Base-by-base conservation (phyloP, 2,888 invertebrate genomes). In the Drosophila pullipes region DNA sequence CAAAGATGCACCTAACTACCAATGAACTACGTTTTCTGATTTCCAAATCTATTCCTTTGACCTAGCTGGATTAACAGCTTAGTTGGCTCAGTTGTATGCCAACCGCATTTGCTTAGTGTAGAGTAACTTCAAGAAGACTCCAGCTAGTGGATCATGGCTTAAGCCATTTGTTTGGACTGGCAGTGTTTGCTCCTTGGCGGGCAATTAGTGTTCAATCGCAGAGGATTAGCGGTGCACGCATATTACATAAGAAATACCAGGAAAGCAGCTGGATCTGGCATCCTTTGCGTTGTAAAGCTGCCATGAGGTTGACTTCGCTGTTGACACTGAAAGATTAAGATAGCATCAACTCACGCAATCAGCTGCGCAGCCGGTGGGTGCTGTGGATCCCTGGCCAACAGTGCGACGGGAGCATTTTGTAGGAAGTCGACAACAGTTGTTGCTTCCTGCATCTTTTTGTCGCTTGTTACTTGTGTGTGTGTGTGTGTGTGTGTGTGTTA, bases 371-470 rank as follows among this genome's bases (percentile, higher is more conserved):
- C 28, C 44, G 57, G 82, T 81, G 87, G 70, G 79, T 68, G 76
- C 61, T 82, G 70, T 65, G 69, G 69, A 80, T 85, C 86, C 70
- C 63, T 73, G 65, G 74, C 57, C 55, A 68, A 61, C 52, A 67
- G 59, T 70, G 52, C 35, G 66, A 66, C 44, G 72, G 67, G 65
- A 60, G 50, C 30, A 31, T 25, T 35, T 63, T 75, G 70, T 88
- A 89, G 91, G 90, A 87, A 91, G 90, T 81, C 66, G 72, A 66
- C 73, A 73, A 68, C 81, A 70, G 70, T 90, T 82, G 83, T 81
- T 79, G 91, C 90, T 87, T 87, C 87, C 87, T 91, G 90, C 90
- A 87, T 85, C 85, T 86, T 72, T 72, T 85, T 83, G 89, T 76
- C 73, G 83, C 75, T 87, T 76, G 74, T 75, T 18, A 16, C 18